These are phyloP conservation scores for Apoda limacodes DNA, from an alignment of 2,888 invertebrate genomes.

Conservation along the genomic window DNA sequence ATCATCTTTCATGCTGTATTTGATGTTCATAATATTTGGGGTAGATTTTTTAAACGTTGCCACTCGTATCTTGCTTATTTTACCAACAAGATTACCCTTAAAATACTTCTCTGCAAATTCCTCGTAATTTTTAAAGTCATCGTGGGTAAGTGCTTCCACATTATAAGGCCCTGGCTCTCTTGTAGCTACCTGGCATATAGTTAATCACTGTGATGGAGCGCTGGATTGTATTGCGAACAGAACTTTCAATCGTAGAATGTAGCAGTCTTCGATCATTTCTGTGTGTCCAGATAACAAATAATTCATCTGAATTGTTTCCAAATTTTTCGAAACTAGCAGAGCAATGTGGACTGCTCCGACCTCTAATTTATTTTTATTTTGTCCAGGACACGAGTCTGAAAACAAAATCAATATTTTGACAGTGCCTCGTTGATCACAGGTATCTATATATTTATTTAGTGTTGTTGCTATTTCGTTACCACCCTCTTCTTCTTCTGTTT, in stretches of 20 bases:
- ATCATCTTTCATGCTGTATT: neutral
- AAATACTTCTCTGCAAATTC: neutral
- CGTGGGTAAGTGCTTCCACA: slow-evolving; percentile 7
- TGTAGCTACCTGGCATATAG: slow-evolving; percentile 10
- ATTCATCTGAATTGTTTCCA: slow-evolving; percentile 20
- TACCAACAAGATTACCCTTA: slow-evolving; percentile 7
- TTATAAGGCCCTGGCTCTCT: slow-evolving; percentile 11
- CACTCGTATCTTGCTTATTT: slow-evolving; percentile 10
- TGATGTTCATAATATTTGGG: neutral
- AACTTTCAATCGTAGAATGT: slow-evolving; percentile 19
- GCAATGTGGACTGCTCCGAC: slow-evolving; percentile 18
- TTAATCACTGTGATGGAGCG: slow-evolving; percentile 20
- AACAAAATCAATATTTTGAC: slow-evolving; percentile 19
- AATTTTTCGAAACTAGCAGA: slow-evolving; percentile 2
- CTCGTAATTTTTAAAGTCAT: slow-evolving; percentile 12
- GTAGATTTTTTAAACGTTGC: slow-evolving; percentile 9
- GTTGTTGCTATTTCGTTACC: slow-evolving; percentile 19
- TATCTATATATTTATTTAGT: slow-evolving; percentile 13
- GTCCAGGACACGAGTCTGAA: slow-evolving; percentile 19
- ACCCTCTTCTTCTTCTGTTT: slow-evolving; percentile 19
- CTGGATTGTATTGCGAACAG: slow-evolving; percentile 16
- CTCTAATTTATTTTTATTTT: slow-evolving; percentile 23
- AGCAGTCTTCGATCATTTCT: slow-evolving; percentile 20
- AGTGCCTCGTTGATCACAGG: slow-evolving; percentile 15
- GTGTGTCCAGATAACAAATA: slow-evolving; percentile 23